phyloP scores from a whole-genome alignment of 2,113 vertebrate species.

The Oryzias javanicus region DNA sequence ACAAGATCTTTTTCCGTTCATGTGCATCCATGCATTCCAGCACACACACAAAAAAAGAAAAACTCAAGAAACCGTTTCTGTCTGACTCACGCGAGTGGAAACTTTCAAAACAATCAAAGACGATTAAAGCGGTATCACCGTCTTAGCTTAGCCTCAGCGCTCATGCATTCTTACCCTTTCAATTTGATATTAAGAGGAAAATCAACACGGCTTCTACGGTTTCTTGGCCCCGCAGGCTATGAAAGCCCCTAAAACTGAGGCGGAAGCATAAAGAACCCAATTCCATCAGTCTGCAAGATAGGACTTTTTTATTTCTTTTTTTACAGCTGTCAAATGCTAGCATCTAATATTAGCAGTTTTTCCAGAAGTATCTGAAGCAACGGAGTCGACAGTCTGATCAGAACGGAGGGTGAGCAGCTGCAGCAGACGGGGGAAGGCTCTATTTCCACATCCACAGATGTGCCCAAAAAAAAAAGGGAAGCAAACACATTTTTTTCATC shows the following conservation, averaged over 20 bases:
- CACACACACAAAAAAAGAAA: neutral
- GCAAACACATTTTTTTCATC: neutral
- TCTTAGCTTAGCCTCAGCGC: no score
- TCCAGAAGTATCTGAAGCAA: no score
- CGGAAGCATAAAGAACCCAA: neutral
- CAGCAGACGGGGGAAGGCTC: neutral
- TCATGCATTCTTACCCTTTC: no score
- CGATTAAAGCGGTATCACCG: no score
- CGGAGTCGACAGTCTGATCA: neutral
- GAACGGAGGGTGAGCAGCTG: neutral
- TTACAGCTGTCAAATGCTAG: neutral
- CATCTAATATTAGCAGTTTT: neutral
- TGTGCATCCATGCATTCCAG: slow-evolving; percentile 20
- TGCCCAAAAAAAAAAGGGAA: neutral
- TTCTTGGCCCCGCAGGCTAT: neutral
- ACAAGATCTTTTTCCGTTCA: slow-evolving; percentile 27
- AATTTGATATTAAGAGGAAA: no score
- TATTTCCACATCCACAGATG: no score
- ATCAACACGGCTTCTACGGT: no score
- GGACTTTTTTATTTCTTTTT: neutral
- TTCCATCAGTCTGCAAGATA: neutral
- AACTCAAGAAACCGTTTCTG: neutral
- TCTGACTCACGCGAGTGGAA: neutral
- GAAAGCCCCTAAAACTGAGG: neutral
- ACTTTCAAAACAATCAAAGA: no score